Evolutionary conservation across 1,140 invertebrate genomes (phyloP).

Genomic region (Pachypeltis micranthus): DNA sequence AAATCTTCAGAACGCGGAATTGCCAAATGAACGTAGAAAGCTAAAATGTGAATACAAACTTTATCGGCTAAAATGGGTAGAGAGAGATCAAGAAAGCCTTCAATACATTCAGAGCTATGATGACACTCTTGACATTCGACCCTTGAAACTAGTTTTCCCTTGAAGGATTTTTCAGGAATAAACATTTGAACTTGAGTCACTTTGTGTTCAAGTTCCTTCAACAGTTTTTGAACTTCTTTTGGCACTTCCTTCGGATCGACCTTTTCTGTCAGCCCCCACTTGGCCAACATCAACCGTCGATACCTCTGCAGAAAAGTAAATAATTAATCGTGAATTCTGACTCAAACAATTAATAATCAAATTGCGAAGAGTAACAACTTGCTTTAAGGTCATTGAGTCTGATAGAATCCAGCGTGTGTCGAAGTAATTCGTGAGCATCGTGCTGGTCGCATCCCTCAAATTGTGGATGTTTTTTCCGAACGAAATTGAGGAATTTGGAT

Average conservation of each 20-base stretch:
- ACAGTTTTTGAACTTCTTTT: constrained; percentile 55
- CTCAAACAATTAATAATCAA: no score
- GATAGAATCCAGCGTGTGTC: constrained; percentile 77
- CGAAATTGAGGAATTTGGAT: constrained; percentile 53
- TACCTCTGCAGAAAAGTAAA: constrained; percentile 50
- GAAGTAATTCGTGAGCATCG: constrained; percentile 87
- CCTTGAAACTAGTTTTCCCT: constrained; percentile 78
- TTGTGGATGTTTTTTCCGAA: constrained; percentile 65
- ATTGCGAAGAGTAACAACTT: constrained; percentile 13
- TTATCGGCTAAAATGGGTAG: constrained; percentile 69
- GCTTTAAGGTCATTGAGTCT: constrained; percentile 46
- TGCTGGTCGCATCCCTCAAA: constrained; percentile 92
- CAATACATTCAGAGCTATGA: constrained; percentile 70
- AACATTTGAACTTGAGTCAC: constrained; percentile 20
- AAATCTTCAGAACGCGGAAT: neutral
- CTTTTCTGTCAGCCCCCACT: constrained; percentile 53
- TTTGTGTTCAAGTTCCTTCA: constrained; percentile 39
- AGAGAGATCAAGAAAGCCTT: constrained; percentile 89
- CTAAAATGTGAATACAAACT: constrained; percentile 21
- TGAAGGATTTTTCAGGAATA: constrained; percentile 51
- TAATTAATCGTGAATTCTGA: no score
- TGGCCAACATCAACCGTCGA: constrained; percentile 58
- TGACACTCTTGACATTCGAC: constrained; percentile 80
- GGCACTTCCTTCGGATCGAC: constrained; percentile 55
- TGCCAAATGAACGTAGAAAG: neutral